Evolutionary conservation across 1,140 invertebrate genomes (phyloP), one percentile per base, ranked within the genome.

Genomic region (Phenacoccus solenopsis): DNA sequence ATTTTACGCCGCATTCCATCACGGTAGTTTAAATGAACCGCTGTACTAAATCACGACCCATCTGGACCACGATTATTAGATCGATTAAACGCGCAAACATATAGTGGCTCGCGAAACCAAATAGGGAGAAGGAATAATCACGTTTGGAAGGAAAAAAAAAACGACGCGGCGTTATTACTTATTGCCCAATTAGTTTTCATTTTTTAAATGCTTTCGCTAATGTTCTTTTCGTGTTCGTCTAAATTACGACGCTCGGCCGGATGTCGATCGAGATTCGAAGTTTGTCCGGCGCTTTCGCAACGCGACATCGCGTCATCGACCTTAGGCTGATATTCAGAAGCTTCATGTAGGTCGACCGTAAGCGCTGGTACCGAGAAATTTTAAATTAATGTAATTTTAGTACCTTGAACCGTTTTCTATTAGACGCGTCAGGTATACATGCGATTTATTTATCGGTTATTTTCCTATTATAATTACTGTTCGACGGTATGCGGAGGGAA

Each of bases 391-490:
- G 25, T 64, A 64, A 64, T 64, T 27, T 64, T 27, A 27, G 25
- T 64, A 64, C 59, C 59, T 64, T 64, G 59, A 64, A 25, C 59
- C 59, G 21, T 24, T 24, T 24, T 3, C 25, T 64, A 24, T 64
- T 38, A 10, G n/a, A 5, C 9, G 25, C 4, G 16, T 64, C 3
- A 25, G 13, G 25, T 9, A 10, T 27, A 25, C 59, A 64, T 64
- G 59, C 59, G 59, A 64, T 64, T 24, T 25, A 24, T 24, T 64
- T 64, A 64, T 27, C 59, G 21, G 25, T 64, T 64, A 25, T 64
- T 64, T 64, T 64, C 20, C 59, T 64, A 64, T 64, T 64, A 27
- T 64, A 64, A 64, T 64, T 64, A 64, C 59, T 24, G 22, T 22
- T 64, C 21, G 56, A n/a, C 38, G 38, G 16, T 32, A 32, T 7